Conservation (phyloP, 2,113 vertebrate species). For the Blennius ocellaris region DNA sequence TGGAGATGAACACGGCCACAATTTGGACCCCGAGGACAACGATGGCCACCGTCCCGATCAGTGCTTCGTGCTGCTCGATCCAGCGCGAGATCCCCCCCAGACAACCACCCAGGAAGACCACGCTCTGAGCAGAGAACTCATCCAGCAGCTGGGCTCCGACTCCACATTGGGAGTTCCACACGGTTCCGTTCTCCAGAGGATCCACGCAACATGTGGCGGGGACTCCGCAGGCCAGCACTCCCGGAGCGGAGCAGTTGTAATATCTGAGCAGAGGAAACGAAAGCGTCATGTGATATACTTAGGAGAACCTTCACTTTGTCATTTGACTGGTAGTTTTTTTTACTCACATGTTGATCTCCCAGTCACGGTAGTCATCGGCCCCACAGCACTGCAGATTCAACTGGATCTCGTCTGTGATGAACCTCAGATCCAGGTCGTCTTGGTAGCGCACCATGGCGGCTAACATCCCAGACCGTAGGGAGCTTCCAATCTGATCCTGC, state of each 20-base stretch:
- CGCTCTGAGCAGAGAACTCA: constrained; percentile 68
- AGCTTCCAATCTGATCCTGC: constrained; percentile 72
- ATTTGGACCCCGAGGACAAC: constrained; percentile 80
- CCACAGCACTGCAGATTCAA: constrained; percentile 90
- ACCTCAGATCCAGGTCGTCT: constrained; percentile 89
- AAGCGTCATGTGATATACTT: neutral
- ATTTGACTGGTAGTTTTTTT: neutral
- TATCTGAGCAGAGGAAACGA: constrained; percentile 79
- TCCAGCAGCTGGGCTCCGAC: constrained; percentile 81
- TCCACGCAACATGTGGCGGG: constrained; percentile 91
- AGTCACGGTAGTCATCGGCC: constrained; percentile 88
- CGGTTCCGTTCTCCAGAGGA: constrained; percentile 83
- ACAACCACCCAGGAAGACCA: constrained; percentile 87
- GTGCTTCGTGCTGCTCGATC: constrained; percentile 75
- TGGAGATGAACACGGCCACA: constrained; percentile 74
- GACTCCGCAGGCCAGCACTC: constrained; percentile 88
- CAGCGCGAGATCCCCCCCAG: constrained; percentile 79
- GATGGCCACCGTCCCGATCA: constrained; percentile 11
- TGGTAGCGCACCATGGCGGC: constrained; percentile 88
- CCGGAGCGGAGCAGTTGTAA: constrained; percentile 92
- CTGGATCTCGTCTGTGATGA: constrained; percentile 93
- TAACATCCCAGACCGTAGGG: constrained; percentile 79
- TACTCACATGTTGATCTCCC: constrained; percentile 89
- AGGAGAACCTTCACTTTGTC: neutral
- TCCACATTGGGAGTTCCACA: constrained; percentile 88